Evolutionary conservation across 2,113 vertebrate species (phyloP), one percentile per base, ranked within the genome.

Genomic region (Callipepla californica): DNA sequence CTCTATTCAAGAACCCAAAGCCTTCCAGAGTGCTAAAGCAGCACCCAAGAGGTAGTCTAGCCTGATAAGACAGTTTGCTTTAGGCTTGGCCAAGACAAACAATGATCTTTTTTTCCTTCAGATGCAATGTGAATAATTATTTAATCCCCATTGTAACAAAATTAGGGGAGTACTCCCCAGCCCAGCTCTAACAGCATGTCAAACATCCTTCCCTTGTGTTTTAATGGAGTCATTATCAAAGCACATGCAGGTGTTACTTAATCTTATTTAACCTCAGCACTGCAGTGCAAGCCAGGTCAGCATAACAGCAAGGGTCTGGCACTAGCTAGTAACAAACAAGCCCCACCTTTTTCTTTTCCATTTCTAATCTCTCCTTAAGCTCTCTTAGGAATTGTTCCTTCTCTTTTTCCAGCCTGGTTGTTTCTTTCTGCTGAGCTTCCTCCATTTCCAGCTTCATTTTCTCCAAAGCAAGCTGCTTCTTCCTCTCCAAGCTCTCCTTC

Each of bases 301-400:
- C 65, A 5, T 1, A 3, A 7, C 1, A 3, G 53, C 23, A 3
- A 0, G 2, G 26, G 9, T 26, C 69, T 25, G 3, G 38, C 45
- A 48, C 68, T 4, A n/a, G 11, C 12, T 15, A 32, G 32, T 34
- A 34, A 5, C 4, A 9, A 28, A 58, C 19, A 7, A 53, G 5
- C 5, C 97, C 98, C 92, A 99, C 99, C 97, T 98, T 95, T 62
- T 85, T 94, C 89, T 92, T 97, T 72, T 98, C 96, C 53, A 74
- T 78, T 18, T 92, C 83, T 14, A 98, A 44, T 23, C 74, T 96
- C 66, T 96, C 94, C 85, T 96, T 98, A 66, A 98, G 77, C 50
- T 97, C 93, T 12, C 42, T 80, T 61, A 98, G 69, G 53, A 97
- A 97, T 40, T 83, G 94, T 23, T 98, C 97, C 85, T 95, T 97